These are phyloP conservation scores for Eupristina koningsbergeri DNA, from an alignment of 1,140 invertebrate genomes.

Conservation along the genomic window DNA sequence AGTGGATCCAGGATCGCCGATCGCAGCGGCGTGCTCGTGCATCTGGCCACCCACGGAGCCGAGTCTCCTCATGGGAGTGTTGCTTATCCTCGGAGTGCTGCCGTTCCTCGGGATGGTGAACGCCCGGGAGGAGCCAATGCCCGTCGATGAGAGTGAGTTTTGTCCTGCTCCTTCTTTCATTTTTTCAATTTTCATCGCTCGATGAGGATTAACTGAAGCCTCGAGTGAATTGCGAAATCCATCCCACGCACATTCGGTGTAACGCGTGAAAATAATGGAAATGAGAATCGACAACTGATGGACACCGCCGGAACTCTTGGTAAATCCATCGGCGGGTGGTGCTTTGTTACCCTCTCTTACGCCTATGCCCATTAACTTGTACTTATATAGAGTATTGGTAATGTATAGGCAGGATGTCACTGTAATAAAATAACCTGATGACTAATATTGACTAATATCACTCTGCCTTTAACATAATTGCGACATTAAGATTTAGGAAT, in stretches of 20 bases:
- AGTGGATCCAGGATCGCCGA: background rate
- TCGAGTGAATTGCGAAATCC: background rate
- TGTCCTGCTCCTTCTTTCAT: background rate
- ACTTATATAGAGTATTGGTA: background rate
- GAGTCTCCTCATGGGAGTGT: background rate
- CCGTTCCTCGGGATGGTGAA: background rate
- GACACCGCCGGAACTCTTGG: background rate
- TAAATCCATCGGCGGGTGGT: background rate
- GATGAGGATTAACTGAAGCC: background rate
- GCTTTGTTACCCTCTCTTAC: background rate
- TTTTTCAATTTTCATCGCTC: too few species aligned
- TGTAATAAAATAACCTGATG: background rate
- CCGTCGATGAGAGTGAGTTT: background rate
- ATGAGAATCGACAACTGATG: background rate
- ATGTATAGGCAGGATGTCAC: background rate
- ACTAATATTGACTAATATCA: too few species aligned
- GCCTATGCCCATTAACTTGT: background rate
- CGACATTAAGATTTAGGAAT: background rate
- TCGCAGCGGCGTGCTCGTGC: background rate
- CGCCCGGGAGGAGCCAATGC: background rate
- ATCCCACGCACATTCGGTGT: background rate
- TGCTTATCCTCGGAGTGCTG: background rate
- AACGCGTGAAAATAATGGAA: background rate
- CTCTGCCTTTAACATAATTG: background rate
- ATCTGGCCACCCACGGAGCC: too few species aligned